Percentiles rank a stretch among this genome's conserved stretches.
Evolutionary conservation across 2,888 invertebrate genomes (phyloP).

Genomic region (Girardia tigrina): DNA sequence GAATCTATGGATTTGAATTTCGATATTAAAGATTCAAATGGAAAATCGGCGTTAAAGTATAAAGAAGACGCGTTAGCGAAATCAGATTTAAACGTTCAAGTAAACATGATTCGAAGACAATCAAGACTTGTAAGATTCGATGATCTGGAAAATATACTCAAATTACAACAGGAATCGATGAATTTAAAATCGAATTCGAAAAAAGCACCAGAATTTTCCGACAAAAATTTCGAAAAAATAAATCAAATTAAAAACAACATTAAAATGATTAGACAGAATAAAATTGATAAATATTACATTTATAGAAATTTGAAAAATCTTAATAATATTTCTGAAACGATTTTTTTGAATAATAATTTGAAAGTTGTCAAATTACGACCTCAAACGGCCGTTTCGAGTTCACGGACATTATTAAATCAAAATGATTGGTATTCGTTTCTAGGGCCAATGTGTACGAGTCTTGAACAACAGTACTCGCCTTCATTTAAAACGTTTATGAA

Average conservation of each 20-base stretch:
- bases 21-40: background rate
- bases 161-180: background rate
- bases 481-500: background rate
- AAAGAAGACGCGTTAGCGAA: background rate
- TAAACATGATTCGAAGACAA: background rate
- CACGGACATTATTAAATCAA: background rate
- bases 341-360: background rate
- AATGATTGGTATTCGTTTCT: background rate
- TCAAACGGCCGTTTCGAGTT: background rate
- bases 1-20: background rate
- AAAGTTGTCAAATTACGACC: background rate
- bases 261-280: background rate
- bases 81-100: background rate
- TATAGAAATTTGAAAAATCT: background rate
- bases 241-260: background rate
- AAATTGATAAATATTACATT: background rate
- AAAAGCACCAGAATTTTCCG: background rate
- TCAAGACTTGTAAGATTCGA: constrained; percentile 19
- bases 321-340: background rate
- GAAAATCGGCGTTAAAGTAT: background rate
- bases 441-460: background rate
- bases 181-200: background rate
- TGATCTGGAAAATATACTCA: background rate
- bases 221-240: background rate
- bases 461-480: background rate